Conservation (phyloP, 1,140 invertebrate species). For the Lutraria rhynchaena region DNA sequence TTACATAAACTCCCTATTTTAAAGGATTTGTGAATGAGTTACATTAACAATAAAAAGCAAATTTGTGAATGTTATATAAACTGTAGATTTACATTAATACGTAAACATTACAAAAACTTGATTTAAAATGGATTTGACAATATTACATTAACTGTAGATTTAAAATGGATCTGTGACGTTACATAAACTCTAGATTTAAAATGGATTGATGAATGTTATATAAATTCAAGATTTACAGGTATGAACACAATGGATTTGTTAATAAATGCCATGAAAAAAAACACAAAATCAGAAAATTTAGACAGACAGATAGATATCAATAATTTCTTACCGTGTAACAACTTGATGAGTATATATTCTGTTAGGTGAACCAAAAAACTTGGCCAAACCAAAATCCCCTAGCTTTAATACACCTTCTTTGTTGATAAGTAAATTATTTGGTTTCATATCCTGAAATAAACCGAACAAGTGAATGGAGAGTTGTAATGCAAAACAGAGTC, state of each 20-base stretch:
- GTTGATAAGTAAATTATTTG: constrained; percentile 98
- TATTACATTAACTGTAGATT: too few relatives aligned
- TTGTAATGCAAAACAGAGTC: too few relatives aligned
- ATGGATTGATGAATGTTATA: neutral
- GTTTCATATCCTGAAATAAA: constrained; percentile 93
- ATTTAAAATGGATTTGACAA: too few relatives aligned
- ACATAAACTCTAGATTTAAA: too few relatives aligned
- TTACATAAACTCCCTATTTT: too few relatives aligned
- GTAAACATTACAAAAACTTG: too few relatives aligned
- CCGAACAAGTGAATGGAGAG: too few relatives aligned
- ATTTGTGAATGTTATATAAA: too few relatives aligned
- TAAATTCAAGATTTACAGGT: neutral
- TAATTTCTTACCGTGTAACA: constrained; percentile 91
- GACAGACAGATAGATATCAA: neutral
- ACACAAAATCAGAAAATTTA: neutral
- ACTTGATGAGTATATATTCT: constrained; percentile 99
- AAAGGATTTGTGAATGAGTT: too few relatives aligned
- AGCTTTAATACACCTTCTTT: constrained; percentile 92
- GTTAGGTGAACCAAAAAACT: constrained; percentile 97
- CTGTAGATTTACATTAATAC: too few relatives aligned
- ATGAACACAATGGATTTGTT: neutral
- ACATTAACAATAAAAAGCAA: too few relatives aligned
- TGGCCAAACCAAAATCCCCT: constrained; percentile 99
- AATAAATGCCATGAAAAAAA: neutral
- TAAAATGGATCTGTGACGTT: too few relatives aligned